Base-by-base conservation (phyloP, 2,888 invertebrate genomes). In the Terebella lapidaria region DNA sequence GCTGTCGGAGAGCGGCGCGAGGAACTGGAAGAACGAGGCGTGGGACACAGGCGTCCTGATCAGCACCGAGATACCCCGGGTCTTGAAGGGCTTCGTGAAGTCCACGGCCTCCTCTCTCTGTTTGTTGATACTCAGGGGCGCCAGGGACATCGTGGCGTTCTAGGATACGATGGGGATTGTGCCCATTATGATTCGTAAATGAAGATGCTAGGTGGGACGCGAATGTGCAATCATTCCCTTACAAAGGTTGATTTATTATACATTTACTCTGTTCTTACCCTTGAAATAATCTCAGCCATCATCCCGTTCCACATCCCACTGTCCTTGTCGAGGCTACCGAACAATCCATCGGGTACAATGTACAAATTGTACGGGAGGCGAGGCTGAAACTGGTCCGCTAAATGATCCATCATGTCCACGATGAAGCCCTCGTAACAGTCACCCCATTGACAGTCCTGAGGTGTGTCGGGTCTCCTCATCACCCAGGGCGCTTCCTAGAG, bases 31-130 rank as follows among this genome's bases (percentile, higher is more conserved):
- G 65, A 74, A 76, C 1, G 75, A 75, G 1, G 73, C 68, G 47
- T 72, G 69, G 3, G 72, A 67, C 28, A 67, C 58, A 1, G 74
- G 74, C 5, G 75, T 70, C 55, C 71, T 70, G 73, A 78, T 73
- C 20, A 78, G 64, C 20, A 77, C 74, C 51, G 72, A 73, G 45
- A 78, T 75, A 57, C 75, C 75, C 54, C 78, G 64, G 0, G 76
- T 77, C 72, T 76, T 77, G 65, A 77, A 78, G 1, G 78, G 76
- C 61, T 77, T 77, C 42, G 76, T 77, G 62, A 78, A 78, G 60
- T 78, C 78, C 5, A 78, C 71, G 1, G 71, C 77, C 35, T 70
- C 73, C 57, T 77, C 78, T 27, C 76, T 56, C 53, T 73, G 67
- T 0, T 74, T 71, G 60, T 76, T 77, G 61, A 77, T 75, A 60